Conservation (phyloP, 2,888 invertebrate species). For the Tiliacea citrago region DNA sequence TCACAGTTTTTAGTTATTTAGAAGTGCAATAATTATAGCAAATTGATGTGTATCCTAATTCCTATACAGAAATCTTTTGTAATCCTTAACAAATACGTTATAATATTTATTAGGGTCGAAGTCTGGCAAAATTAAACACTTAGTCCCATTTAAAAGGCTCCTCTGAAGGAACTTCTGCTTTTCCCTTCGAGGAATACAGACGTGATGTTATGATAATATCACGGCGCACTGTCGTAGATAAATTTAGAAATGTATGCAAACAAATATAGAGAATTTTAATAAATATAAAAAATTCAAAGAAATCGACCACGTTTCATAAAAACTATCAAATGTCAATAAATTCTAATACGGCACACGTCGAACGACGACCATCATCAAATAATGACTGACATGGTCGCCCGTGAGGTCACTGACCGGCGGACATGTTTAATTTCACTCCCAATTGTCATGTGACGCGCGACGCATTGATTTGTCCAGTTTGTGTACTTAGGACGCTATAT, state of each 20-base stretch:
- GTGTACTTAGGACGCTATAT: background rate
- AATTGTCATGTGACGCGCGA: conserved; percentile 39
- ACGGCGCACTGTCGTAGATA: too few relatives aligned
- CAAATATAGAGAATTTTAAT: too few relatives aligned
- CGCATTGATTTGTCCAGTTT: conserved; percentile 48
- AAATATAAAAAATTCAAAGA: background rate
- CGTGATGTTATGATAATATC: too few relatives aligned
- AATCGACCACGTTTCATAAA: background rate
- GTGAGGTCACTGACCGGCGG: conserved; percentile 49
- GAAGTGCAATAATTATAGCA: background rate
- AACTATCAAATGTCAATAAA: conserved; percentile 22
- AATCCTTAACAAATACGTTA: background rate
- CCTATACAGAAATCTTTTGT: background rate
- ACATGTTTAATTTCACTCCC: conserved; percentile 55
- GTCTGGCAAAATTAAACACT: background rate
- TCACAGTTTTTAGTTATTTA: background rate
- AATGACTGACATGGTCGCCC: conserved; percentile 24
- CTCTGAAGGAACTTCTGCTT: background rate
- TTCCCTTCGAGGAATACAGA: too few relatives aligned
- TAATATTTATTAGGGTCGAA: background rate
- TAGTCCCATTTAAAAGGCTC: background rate
- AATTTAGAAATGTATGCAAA: too few relatives aligned
- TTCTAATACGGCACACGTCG: conserved; percentile 1
- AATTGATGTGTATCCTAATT: background rate
- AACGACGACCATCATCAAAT: conserved; percentile 33